Conservation (phyloP, 2,797 vertebrate genomes). For the Phyllotis vaccarum region DNA sequence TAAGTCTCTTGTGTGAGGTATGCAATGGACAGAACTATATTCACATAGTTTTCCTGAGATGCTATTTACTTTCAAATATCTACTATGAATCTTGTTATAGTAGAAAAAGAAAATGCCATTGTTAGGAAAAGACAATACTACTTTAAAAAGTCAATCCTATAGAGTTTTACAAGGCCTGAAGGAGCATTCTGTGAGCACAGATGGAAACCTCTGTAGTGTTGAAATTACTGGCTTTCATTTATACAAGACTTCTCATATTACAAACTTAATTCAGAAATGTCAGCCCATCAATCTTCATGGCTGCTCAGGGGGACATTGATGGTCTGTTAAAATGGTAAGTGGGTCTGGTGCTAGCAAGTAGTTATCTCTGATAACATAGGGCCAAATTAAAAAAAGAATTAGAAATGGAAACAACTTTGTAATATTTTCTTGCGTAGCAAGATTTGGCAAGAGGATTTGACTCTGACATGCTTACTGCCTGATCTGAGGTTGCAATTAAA, state of each 20-base stretch:
- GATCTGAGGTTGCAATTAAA: background rate
- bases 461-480: background rate
- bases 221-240: conserved; percentile 22
- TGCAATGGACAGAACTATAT: background rate
- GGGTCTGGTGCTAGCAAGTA: background rate
- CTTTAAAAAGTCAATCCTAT: background rate
- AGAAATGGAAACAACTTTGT: background rate
- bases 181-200: background rate
- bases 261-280: conserved; percentile 39
- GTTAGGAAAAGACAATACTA: background rate
- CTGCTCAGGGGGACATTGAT: background rate
- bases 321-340: conserved; percentile 42
- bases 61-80: background rate
- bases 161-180: background rate
- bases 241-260: conserved; percentile 49
- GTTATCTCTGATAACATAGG: conserved; percentile 12
- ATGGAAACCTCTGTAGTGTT: background rate
- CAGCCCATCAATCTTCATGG: background rate
- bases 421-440: background rate
- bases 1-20: background rate
- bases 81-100: background rate
- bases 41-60: background rate
- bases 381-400: conserved; percentile 31
- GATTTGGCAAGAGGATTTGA: background rate
- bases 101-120: background rate